Evolutionary conservation across 1,140 invertebrate genomes (phyloP).

Genomic region (Micrasema minimum): DNA sequence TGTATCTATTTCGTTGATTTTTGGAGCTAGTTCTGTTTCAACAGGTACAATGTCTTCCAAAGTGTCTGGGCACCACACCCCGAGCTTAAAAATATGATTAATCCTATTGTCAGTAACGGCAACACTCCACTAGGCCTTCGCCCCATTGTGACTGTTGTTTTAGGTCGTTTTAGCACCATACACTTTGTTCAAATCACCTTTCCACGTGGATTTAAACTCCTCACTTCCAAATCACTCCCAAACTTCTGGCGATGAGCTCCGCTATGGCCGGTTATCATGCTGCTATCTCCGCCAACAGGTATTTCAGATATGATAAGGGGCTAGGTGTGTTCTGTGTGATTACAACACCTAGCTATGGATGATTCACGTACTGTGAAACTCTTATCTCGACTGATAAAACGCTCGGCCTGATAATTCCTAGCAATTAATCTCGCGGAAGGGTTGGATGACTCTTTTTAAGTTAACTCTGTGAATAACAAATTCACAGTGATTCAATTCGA

Average conservation of each 20-base stretch:
- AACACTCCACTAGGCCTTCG: conserved; percentile 13
- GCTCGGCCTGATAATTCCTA: conserved; percentile 5
- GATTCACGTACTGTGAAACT: conserved; percentile 39
- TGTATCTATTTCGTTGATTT: neutral
- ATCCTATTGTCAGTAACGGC: neutral
- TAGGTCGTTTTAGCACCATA: neutral
- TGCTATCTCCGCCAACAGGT: conserved; percentile 36
- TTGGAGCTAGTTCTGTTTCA: neutral
- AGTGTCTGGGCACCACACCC: conserved; percentile 22
- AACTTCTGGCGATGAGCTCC: conserved; percentile 1
- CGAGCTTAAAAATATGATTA: conserved; percentile 16
- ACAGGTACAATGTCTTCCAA: neutral
- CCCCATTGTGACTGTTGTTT: conserved; percentile 27
- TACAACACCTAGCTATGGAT: conserved; percentile 28
- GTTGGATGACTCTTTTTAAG: neutral
- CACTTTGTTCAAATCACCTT: conserved; percentile 18
- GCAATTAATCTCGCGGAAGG: conserved; percentile 14
- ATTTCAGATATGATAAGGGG: conserved; percentile 40
- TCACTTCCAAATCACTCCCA: conserved; percentile 3
- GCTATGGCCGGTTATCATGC: conserved; percentile 4
- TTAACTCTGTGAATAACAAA: neutral
- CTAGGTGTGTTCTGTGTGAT: conserved; percentile 42
- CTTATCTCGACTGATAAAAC: conserved; percentile 22
- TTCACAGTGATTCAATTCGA: neutral
- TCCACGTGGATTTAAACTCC: conserved; percentile 5